These are phyloP conservation scores for Todus mexicanus DNA, from an alignment of 2,797 vertebrate species.

Conservation along the genomic window DNA sequence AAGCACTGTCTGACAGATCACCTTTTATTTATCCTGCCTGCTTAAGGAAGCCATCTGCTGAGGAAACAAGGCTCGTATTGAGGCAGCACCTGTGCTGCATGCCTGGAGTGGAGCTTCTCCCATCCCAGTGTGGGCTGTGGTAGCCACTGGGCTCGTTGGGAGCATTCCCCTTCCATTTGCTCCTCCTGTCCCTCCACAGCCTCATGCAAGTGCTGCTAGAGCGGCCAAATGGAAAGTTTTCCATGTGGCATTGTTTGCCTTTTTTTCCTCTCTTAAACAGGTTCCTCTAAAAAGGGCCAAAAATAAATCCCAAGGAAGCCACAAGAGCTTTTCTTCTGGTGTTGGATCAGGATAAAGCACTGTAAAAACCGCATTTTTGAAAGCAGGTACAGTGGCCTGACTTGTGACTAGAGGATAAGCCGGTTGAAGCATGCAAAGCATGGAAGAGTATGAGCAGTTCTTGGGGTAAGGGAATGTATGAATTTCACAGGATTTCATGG, in stretches of 20 bases:
- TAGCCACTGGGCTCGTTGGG: background rate
- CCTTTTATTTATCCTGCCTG: conserved; percentile 19
- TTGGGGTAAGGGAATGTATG: background rate
- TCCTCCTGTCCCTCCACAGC: background rate
- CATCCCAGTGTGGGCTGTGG: rapidly evolving
- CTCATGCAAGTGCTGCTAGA: background rate
- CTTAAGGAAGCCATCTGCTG: background rate
- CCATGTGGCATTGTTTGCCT: background rate
- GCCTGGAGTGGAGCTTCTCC: background rate
- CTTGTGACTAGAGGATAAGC: background rate
- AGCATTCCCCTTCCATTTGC: background rate
- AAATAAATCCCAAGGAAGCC: background rate
- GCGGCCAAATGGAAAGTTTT: background rate
- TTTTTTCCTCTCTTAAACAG: background rate
- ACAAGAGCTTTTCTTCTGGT: background rate
- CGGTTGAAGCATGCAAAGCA: background rate
- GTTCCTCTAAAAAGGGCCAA: background rate
- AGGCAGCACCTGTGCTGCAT: background rate
- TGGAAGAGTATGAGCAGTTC: background rate
- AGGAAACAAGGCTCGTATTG: background rate
- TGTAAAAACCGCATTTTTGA: background rate
- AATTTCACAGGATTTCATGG: background rate
- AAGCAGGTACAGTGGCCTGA: background rate
- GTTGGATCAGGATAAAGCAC: background rate
- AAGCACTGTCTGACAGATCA: conserved; percentile 8